Percentiles rank a stretch among this genome's conserved stretches.
These are phyloP conservation scores for Alosa alosa DNA, from an alignment of 2,113 vertebrate species.

Conservation along the genomic window DNA sequence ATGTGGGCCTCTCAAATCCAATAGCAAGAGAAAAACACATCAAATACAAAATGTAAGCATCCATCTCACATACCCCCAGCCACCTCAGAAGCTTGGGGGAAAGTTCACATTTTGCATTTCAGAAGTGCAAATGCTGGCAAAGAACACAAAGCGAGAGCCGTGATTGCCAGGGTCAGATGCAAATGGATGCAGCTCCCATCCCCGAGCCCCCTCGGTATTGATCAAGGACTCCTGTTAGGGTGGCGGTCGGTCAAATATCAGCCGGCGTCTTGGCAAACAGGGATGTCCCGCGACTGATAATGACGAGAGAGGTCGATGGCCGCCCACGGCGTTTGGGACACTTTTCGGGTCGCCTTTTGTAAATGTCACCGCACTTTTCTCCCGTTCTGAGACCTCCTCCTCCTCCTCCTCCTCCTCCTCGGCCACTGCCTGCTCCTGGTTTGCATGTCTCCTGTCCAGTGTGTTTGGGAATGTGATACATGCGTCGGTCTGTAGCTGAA, in stretches of 20 bases:
- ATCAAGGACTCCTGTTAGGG: not conserved
- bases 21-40: not conserved
- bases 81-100: slow-evolving; percentile 1
- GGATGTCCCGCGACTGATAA: not conserved
- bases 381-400: not conserved
- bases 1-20: not conserved
- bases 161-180: not conserved
- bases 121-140: slow-evolving; percentile 21
- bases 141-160: not conserved
- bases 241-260: not conserved
- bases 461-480: not conserved
- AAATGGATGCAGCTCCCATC: not conserved
- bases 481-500: not conserved
- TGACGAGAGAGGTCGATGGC: not conserved
- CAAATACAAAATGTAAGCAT: not conserved
- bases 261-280: not conserved
- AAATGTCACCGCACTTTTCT: not conserved
- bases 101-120: slow-evolving; percentile 43
- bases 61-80: not conserved
- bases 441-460: not conserved
- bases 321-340: not conserved
- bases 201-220: not conserved
- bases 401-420: not conserved
- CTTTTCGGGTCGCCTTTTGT: not conserved
- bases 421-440: not conserved